These are phyloP conservation scores for Cephus rjabovi DNA, from an alignment of 2,888 invertebrate species.

Conservation along the genomic window DNA sequence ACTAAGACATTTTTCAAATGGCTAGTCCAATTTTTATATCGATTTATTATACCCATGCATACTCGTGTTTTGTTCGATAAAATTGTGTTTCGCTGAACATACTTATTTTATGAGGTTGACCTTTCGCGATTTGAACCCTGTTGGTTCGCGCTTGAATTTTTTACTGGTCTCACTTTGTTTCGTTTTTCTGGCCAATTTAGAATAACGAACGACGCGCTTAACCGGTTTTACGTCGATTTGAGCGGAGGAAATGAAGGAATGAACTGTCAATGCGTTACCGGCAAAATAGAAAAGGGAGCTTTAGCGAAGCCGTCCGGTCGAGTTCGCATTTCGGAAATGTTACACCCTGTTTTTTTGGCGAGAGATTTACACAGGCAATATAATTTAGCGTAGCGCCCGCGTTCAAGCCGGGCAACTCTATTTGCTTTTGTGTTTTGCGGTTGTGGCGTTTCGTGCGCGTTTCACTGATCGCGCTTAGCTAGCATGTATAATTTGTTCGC, in stretches of 20 bases:
- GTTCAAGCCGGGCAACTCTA: background rate
- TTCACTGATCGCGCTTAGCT: background rate
- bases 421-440: background rate
- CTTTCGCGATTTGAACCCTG: background rate
- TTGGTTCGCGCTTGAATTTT: background rate
- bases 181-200: background rate
- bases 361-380: background rate
- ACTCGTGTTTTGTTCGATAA: background rate
- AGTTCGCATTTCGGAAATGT: background rate
- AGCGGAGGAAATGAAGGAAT: constrained; percentile 19
- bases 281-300: constrained; percentile 21
- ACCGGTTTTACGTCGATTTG: background rate
- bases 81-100: background rate
- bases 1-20: background rate
- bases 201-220: background rate
- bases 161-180: background rate
- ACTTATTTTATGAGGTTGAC: background rate
- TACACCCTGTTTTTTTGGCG: background rate
- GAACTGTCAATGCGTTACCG: constrained; percentile 5
- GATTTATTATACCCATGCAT: background rate
- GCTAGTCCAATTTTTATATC: background rate
- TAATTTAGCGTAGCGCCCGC: background rate
- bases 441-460: background rate
- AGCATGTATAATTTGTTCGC: background rate
- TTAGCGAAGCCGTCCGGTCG: background rate